Evolutionary conservation across 2,888 invertebrate species (phyloP).

Genomic region (Ophioninae sp.): DNA sequence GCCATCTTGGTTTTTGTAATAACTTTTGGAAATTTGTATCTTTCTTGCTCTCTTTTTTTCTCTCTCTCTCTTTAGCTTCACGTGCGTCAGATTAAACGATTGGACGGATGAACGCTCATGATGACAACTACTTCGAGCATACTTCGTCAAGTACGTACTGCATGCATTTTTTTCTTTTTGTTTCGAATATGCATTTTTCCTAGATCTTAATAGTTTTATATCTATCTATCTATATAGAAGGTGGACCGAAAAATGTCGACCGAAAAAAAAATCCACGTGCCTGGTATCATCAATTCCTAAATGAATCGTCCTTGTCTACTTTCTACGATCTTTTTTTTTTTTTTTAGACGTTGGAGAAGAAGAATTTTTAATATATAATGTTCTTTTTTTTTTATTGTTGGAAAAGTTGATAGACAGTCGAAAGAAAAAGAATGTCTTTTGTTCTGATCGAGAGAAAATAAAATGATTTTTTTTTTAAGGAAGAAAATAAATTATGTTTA

Average conservation of each 20-base stretch:
- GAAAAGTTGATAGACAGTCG: not conserved
- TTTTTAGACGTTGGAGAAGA: no score
- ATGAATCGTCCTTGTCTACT: not conserved
- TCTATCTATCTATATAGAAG: conserved; percentile 45
- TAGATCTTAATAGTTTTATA: conserved; percentile 63
- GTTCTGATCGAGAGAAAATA: not conserved
- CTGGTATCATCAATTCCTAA: not conserved
- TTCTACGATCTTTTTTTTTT: no score
- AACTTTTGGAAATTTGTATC: conserved; percentile 36
- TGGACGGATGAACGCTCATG: conserved; percentile 52
- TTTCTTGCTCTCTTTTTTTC: not conserved
- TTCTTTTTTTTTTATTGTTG: not conserved
- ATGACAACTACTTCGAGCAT: conserved; percentile 55
- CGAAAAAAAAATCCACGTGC: not conserved
- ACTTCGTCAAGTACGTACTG: conserved; percentile 57
- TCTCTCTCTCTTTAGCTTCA: conserved; percentile 21
- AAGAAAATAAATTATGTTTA: no score
- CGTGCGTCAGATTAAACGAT: conserved; percentile 39
- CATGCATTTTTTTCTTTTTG: conserved; percentile 23
- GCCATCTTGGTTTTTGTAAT: conserved; percentile 28
- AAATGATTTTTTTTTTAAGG: not conserved
- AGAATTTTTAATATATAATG: not conserved
- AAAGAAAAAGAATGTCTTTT: not conserved
- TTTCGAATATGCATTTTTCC: conserved; percentile 55
- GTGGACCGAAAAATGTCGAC: not conserved